Evolutionary conservation across 1,140 invertebrate species (phyloP), one percentile per base, ranked within the genome.

Genomic region (Vanessa atalanta): DNA sequence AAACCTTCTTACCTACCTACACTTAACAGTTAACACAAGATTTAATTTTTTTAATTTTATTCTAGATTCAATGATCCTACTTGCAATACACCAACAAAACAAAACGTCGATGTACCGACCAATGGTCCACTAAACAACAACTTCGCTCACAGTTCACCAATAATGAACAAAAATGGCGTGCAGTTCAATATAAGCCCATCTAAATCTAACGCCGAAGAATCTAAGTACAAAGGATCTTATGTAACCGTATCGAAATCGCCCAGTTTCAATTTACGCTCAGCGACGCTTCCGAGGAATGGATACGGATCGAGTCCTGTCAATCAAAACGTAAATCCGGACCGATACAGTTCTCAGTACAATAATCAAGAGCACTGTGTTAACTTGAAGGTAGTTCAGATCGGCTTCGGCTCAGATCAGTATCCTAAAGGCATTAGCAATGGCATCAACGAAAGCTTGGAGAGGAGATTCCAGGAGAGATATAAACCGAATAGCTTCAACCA

Each of bases 41-140:
- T 15, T 2, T 37, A 37, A 61, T 15, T 14, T 37, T 61, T 31
- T 15, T 15, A 20, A 20, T 61, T 7, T 37, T 15, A 64, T 80
- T 95, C 93, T 86, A 95, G 95, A 47, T 96, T 95, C 80, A 96
- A 96, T 77, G 95, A 96, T 85, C 95, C 95, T 23, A 95, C 94
- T 2, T 94, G 94, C 72, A 94, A 93, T 80, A 88, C 89, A 11
- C 83, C 86, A 64, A 81, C 84, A 23, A 87, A 87, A 73, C 83
- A 78, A 61, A 87, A 71, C 70, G 74, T 74, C 48, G 76, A 77
- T 53, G 67, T 79, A 12, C 69, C 83, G 14, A 73, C 83, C 23
- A 91, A 88, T 68, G 87, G 85, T 37, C 84, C 83, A 57, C 20
- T 83, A 8, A 88, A 83, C 66, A 87, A 79, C 47, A 92, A 90